Base-by-base conservation (phyloP, 2,113 vertebrate genomes). In the Tangachromis dhanisi region DNA sequence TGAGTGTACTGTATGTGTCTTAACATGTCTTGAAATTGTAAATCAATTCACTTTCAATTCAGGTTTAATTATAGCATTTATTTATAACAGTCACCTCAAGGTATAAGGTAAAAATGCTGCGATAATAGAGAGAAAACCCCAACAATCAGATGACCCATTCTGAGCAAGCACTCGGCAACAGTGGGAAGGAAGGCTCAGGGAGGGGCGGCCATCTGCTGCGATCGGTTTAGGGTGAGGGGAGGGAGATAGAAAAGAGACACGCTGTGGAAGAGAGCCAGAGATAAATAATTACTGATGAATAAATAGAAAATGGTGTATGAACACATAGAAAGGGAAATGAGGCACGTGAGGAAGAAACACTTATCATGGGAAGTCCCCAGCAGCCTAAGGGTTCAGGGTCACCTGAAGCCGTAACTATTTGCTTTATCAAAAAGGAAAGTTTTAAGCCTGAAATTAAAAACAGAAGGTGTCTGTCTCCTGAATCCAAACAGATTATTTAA, bases 191-290 rank as follows among this genome's bases (percentile, higher is more conserved):
- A 68, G 11, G 19, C 3, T 66, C 10, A 21, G 19, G 61, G 19
- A 13, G 63, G 63, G 33, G 63, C 5, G 7, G 63, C 63, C 63
- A 40, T 40, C 63, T 68, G 63, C 2, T 66, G 35, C 7, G 2
- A 40, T 40, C 1, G 4, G 63, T 21, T 40, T 8, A 38, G 11
- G 33, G 19, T 40, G 19, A 68, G 19, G 31, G 59, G 17, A 1
- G 3, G 19, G 1, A 21, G 1, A 68, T 8, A 8, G 61, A 2
- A 13, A 38, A 40, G 40, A 0, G 11, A 21, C 19, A 38, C 1
- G 2, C 19, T 21, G 63, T 21, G 63, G 63, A 40, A 40, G 63
- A 40, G 35, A 40, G 19, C 5, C 35, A 14, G 11, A 68, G 19
- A 68, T 21, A 40, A 68, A 68, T 40, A 68, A 68, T 21, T 14